A percentile compares a stretch with the other conserved stretches of the same genome.
Conservation (phyloP, 2,797 vertebrate species). For the Hemitrygon akajei region DNA sequence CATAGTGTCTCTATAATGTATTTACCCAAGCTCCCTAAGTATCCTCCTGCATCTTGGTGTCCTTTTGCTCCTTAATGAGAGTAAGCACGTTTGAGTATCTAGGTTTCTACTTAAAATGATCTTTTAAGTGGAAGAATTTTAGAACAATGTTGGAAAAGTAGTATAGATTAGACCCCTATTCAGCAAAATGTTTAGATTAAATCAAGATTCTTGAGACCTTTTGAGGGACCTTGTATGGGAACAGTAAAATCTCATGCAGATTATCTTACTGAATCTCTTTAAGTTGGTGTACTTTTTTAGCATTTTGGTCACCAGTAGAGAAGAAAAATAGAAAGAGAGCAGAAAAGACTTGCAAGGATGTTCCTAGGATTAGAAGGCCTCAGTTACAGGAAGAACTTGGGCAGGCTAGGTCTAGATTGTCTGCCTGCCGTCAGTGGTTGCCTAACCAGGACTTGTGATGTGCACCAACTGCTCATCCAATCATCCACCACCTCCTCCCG, state of each 20-base stretch:
- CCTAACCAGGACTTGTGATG: too few relatives aligned
- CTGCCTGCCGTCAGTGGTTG: too few relatives aligned
- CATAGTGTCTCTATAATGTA: neutral
- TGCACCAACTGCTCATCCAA: too few relatives aligned
- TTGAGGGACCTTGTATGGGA: neutral
- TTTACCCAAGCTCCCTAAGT: neutral
- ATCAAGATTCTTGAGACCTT: neutral
- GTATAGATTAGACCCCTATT: neutral
- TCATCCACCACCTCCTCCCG: too few relatives aligned
- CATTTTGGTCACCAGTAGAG: too few relatives aligned
- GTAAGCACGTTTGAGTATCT: neutral
- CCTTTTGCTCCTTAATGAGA: neutral
- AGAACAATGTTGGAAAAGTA: neutral
- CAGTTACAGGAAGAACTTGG: too few relatives aligned
- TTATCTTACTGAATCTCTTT: neutral
- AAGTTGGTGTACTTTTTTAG: too few relatives aligned
- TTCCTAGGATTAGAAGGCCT: too few relatives aligned
- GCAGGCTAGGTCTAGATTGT: too few relatives aligned
- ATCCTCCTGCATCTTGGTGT: neutral
- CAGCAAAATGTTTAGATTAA: too few relatives aligned
- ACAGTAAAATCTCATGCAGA: neutral
- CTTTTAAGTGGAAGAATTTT: neutral
- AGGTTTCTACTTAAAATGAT: neutral
- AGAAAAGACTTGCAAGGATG: too few relatives aligned
- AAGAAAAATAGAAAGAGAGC: too few relatives aligned